Evolutionary conservation across 2,888 invertebrate species (phyloP).

Genomic region (Strigamia transsilvanica): DNA sequence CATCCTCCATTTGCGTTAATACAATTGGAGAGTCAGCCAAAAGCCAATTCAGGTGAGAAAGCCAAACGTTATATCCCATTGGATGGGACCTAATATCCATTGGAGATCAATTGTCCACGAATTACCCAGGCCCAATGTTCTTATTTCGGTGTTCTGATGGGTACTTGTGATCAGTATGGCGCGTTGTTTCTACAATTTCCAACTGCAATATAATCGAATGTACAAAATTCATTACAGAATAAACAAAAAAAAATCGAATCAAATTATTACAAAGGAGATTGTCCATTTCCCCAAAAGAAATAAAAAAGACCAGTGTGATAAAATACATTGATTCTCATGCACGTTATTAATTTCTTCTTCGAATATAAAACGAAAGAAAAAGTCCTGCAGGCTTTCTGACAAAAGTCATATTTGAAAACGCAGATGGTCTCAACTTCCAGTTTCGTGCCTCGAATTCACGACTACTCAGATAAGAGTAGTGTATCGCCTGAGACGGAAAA

Average conservation of each 20-base stretch:
- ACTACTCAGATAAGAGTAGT: not conserved
- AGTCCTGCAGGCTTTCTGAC: not conserved
- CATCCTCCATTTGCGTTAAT: too few relatives aligned
- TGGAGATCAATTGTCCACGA: too few relatives aligned
- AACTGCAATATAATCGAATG: not conserved
- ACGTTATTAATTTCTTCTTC: constrained; percentile 21
- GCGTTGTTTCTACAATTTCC: not conserved
- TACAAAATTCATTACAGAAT: not conserved
- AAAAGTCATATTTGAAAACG: constrained; percentile 29
- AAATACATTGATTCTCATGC: constrained; percentile 7
- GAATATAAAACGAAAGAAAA: not conserved
- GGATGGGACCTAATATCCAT: too few relatives aligned
- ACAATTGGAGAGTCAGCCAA: too few relatives aligned
- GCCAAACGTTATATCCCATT: too few relatives aligned
- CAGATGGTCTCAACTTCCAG: constrained; percentile 4
- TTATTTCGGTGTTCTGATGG: too few relatives aligned
- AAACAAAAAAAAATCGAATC: not conserved
- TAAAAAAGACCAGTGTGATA: not conserved
- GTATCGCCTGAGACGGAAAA: constrained; percentile 4
- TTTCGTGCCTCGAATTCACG: constrained; percentile 37
- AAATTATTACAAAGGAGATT: not conserved
- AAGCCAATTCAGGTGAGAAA: too few relatives aligned
- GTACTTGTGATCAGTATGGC: too few relatives aligned
- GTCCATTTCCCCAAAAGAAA: not conserved
- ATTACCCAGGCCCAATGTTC: too few relatives aligned